These are phyloP conservation scores for Keiferia lycopersicella DNA, from an alignment of 2,888 invertebrate species.

Conservation along the genomic window DNA sequence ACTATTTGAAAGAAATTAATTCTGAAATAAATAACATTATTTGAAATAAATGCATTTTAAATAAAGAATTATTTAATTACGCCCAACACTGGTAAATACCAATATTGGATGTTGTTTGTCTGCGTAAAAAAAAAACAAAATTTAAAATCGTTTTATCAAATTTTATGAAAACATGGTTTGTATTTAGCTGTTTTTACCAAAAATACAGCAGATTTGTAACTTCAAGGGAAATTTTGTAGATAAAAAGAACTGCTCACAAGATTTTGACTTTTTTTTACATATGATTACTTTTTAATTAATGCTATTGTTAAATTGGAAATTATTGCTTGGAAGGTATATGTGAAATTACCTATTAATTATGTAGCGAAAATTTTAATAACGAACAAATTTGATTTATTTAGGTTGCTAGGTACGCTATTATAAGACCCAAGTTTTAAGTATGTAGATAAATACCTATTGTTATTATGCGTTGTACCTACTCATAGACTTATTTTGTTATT, in stretches of 20 bases:
- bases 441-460: too few species aligned
- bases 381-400: conserved; percentile 19
- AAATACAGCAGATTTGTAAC: too few species aligned
- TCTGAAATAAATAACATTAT: too few species aligned
- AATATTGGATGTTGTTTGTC: not conserved
- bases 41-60: too few species aligned
- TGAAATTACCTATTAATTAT: conserved; percentile 34
- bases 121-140: too few species aligned
- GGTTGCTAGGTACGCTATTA: not conserved
- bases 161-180: too few species aligned
- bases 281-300: not conserved
- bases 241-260: too few species aligned
- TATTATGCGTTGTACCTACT: conserved; percentile 6
- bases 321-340: conserved; percentile 32
- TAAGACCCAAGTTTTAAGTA: conserved; percentile 12
- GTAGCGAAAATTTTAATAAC: conserved; percentile 32
- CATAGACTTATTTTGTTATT: conserved; percentile 28
- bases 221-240: too few species aligned
- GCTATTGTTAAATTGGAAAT: conserved; percentile 3
- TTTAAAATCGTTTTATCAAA: too few species aligned
- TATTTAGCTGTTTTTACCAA: too few species aligned
- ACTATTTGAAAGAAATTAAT: too few species aligned
- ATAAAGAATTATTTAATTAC: too few species aligned
- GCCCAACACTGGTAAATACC: conserved; percentile 1
- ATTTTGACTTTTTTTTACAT: not conserved